Conservation (phyloP, 1,140 invertebrate genomes). For the Eueides isabella region DNA sequence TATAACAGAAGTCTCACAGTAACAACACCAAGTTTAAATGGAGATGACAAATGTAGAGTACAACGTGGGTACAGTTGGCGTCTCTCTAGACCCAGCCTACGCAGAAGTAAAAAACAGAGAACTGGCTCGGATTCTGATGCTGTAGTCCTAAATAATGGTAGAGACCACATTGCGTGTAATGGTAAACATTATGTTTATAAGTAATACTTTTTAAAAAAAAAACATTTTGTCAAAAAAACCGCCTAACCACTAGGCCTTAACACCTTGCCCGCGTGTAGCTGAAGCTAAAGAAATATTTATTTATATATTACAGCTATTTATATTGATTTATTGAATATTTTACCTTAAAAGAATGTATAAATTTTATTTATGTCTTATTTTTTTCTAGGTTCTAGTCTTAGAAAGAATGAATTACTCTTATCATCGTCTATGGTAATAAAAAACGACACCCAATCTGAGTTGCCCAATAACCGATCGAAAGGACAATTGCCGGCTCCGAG, state of each 20-base stretch:
- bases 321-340: too few relatives aligned
- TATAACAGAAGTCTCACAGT: conserved; percentile 59
- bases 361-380: neutral
- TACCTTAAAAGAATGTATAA: too few relatives aligned
- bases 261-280: too few relatives aligned
- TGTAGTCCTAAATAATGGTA: conserved; percentile 86
- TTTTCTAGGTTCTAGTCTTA: conserved; percentile 67
- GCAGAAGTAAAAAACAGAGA: conserved; percentile 84
- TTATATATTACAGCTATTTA: too few relatives aligned
- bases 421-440: conserved; percentile 84
- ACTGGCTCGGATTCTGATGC: conserved; percentile 84
- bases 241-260: too few relatives aligned
- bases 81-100: conserved; percentile 85
- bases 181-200: conserved; percentile 54
- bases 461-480: conserved; percentile 67
- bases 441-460: conserved; percentile 87
- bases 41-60: conserved; percentile 82
- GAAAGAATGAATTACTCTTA: conserved; percentile 82
- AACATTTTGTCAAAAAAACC: too few relatives aligned
- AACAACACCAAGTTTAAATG: conserved; percentile 51
- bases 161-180: conserved; percentile 88
- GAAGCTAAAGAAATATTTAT: too few relatives aligned
- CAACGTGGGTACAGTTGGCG: conserved; percentile 88
- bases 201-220: too few relatives aligned
- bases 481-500: conserved; percentile 61